A percentile compares a stretch with the other conserved stretches of the same genome.
Evolutionary conservation across 1,140 invertebrate species (phyloP).

Genomic region (Drosophila teissieri): DNA sequence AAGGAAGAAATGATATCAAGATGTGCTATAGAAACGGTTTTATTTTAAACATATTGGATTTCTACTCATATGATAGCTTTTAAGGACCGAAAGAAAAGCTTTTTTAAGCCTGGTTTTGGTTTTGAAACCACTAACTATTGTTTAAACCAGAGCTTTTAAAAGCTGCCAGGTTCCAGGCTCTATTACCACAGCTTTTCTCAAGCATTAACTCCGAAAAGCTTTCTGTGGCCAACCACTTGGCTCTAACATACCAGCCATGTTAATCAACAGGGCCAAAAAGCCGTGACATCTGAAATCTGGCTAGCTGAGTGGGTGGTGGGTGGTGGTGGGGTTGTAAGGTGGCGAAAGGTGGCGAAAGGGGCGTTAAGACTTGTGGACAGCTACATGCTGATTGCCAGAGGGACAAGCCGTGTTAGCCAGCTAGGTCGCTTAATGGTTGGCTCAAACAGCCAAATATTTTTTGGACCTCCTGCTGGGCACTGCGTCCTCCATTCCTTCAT

Average conservation of each 20-base stretch:
- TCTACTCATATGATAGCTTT: background rate
- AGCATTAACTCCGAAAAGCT: slow-evolving; percentile 6
- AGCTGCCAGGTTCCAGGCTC: background rate
- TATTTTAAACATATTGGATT: background rate
- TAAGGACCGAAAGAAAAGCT: background rate
- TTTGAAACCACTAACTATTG: background rate
- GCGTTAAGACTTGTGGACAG: background rate
- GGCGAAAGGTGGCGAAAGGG: no score
- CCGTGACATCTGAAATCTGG: no score
- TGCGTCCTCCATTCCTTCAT: background rate
- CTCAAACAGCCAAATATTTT: slow-evolving; percentile 9
- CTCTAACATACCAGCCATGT: background rate
- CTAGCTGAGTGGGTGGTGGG: slow-evolving; percentile 1
- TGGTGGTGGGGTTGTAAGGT: no score
- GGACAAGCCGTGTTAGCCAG: slow-evolving; percentile 40
- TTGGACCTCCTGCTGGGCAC: slow-evolving; percentile 18
- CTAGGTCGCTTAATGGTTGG: slow-evolving; percentile 15
- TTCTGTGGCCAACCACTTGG: background rate
- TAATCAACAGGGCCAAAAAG: background rate
- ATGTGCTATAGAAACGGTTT: background rate
- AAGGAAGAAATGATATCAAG: no score
- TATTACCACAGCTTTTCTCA: background rate
- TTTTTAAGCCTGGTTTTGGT: background rate
- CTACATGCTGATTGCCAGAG: slow-evolving; percentile 42
- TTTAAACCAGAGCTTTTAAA: background rate